A percentile compares a stretch with the other conserved stretches of the same genome.
phyloP scores from a whole-genome alignment of 2,888 invertebrate species.

The Coelopa pilipes region DNA sequence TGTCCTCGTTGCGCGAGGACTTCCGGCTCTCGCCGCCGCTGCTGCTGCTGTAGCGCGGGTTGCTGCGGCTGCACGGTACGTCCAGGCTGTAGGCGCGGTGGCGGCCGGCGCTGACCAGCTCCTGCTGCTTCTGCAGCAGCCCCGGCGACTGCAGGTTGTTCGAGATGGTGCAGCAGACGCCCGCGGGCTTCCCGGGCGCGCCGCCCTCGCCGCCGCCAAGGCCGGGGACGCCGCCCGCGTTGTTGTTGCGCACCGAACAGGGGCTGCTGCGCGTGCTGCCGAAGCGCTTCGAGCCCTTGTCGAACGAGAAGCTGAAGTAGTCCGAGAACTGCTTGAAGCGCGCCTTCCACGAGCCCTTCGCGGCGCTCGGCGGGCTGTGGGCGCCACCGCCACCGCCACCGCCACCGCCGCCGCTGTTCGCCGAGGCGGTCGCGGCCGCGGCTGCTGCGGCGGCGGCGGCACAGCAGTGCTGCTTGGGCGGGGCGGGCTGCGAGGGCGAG shows the following conservation, averaged over 20 bases:
- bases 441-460: constrained; percentile 47
- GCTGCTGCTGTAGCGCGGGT: constrained; percentile 61
- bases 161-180: constrained; percentile 63
- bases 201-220: constrained; percentile 5
- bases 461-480: constrained; percentile 45
- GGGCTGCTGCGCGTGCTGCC: constrained; percentile 64
- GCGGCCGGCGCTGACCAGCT: constrained; percentile 52
- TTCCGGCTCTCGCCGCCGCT: constrained; percentile 64
- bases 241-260: constrained; percentile 59
- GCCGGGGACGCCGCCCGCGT: constrained; percentile 48
- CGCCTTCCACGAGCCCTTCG: constrained; percentile 61
- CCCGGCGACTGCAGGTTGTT: constrained; percentile 59
- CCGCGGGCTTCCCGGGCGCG: constrained; percentile 8
- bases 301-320: constrained; percentile 66
- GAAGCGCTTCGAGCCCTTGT: constrained; percentile 64
- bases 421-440: constrained; percentile 39
- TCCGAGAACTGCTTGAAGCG: constrained; percentile 66
- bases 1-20: constrained; percentile 60
- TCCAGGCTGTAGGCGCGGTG: constrained; percentile 66
- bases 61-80: constrained; percentile 61
- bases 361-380: constrained; percentile 22
- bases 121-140: constrained; percentile 48
- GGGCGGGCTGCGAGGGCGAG: constrained; percentile 50
- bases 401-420: constrained; percentile 23
- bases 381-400: background rate